These are phyloP conservation scores for Cydia pomonella DNA, from an alignment of 1,140 invertebrate genomes.

Conservation along the genomic window DNA sequence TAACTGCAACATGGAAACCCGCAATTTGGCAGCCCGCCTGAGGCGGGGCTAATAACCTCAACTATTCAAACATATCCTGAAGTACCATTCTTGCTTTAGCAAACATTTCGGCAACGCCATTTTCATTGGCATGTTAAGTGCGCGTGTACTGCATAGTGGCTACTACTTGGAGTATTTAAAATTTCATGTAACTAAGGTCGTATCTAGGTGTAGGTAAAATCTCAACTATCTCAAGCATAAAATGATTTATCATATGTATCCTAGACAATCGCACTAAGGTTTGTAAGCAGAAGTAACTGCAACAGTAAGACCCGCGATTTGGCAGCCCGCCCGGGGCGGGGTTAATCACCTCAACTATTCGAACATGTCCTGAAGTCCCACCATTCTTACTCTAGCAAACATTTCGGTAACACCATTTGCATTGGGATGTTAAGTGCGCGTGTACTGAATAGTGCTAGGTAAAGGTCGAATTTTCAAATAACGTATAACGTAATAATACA, in stretches of 20 bases:
- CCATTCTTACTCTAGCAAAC: neutral
- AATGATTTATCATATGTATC: too few species aligned
- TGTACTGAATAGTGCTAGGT: neutral
- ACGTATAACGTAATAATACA: too few species aligned
- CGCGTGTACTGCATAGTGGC: constrained; percentile 12
- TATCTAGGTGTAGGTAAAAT: too few species aligned
- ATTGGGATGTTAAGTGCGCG: constrained; percentile 22
- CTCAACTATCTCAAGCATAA: too few species aligned
- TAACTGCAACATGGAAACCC: neutral
- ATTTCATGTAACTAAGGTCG: too few species aligned
- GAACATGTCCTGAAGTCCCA: neutral
- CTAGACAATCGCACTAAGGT: neutral
- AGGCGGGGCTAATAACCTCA: neutral
- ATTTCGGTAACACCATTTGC: constrained; percentile 14
- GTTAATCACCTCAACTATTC: constrained; percentile 6
- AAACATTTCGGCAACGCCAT: neutral
- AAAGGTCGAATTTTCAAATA: too few species aligned
- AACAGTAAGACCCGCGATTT: neutral
- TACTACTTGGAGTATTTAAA: too few species aligned
- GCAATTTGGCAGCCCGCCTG: constrained; percentile 10
- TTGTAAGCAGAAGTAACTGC: neutral
- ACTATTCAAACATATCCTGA: neutral
- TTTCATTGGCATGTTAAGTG: constrained; percentile 15
- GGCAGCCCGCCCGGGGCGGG: neutral
- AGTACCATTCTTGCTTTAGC: neutral